Percentiles rank a stretch among this genome's conserved stretches.
phyloP scores from a whole-genome alignment of 2,113 vertebrate genomes.

The Upupa epops region DNA sequence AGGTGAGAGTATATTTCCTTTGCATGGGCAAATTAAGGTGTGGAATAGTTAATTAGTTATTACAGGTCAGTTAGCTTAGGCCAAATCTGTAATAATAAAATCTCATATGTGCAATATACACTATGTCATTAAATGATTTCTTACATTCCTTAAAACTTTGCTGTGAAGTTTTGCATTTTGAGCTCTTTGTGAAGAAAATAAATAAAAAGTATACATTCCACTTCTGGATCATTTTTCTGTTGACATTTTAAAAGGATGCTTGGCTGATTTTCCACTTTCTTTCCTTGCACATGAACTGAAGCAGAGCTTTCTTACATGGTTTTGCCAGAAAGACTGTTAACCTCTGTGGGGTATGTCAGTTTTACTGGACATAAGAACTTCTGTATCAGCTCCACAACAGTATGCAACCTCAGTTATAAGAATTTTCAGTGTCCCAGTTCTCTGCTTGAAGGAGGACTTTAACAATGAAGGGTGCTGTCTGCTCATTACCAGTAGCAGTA shows the following conservation, averaged over 20 bases:
- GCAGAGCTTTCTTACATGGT: not conserved
- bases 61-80: not conserved
- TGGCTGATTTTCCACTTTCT: not conserved
- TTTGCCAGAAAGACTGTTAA: not conserved
- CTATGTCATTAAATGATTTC: not conserved
- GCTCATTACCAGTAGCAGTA: not conserved
- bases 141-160: not conserved
- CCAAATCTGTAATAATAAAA: not conserved
- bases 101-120: not conserved
- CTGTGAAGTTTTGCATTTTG: not conserved
- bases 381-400: not conserved
- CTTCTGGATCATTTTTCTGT: not conserved
- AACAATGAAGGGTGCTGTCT: not conserved
- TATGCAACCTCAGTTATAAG: not conserved
- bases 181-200: not conserved
- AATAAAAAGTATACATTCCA: not conserved
- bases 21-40: not conserved
- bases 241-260: not conserved
- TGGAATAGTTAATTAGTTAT: not conserved
- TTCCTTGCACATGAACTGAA: not conserved
- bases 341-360: not conserved
- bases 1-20: conserved; percentile 1
- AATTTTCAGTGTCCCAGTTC: not conserved
- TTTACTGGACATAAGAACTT: not conserved
- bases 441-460: rapidly evolving